These are phyloP conservation scores for Ormyrus pomaceus DNA, from an alignment of 2,888 invertebrate species.

Conservation along the genomic window DNA sequence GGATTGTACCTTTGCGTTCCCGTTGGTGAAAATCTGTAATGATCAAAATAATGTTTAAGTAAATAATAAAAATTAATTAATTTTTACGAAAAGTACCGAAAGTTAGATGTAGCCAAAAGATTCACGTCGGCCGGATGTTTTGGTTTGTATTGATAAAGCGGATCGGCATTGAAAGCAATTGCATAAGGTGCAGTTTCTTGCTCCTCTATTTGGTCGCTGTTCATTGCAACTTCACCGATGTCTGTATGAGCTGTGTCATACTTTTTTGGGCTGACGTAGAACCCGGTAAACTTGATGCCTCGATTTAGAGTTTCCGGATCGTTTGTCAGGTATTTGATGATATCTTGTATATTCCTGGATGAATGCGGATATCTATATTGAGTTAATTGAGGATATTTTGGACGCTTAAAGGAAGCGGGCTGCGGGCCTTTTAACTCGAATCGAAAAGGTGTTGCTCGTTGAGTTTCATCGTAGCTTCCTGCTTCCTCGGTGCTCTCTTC, in stretches of 20 bases:
- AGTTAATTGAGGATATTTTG: constrained; percentile 70
- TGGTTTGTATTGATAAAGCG: constrained; percentile 84
- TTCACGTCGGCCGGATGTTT: constrained; percentile 86
- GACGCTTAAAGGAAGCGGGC: constrained; percentile 69
- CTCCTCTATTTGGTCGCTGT: constrained; percentile 65
- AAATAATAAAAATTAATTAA: no score
- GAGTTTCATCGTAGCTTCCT: not conserved
- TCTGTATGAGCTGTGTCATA: constrained; percentile 63
- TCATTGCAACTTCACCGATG: constrained; percentile 64
- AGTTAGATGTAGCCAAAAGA: constrained; percentile 79
- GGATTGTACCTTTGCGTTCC: constrained; percentile 68
- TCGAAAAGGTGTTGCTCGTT: constrained; percentile 78
- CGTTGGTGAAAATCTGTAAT: constrained; percentile 69
- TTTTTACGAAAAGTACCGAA: constrained; percentile 63
- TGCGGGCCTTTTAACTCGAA: constrained; percentile 70
- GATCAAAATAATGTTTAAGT: not conserved
- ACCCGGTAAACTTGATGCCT: constrained; percentile 74
- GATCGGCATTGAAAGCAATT: constrained; percentile 77
- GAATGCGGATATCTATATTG: constrained; percentile 71
- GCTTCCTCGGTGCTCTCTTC: not conserved
- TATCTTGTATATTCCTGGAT: constrained; percentile 73
- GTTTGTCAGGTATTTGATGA: constrained; percentile 71
- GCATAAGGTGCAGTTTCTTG: constrained; percentile 66
- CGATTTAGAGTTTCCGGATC: constrained; percentile 64
- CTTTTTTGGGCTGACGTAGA: constrained; percentile 72